A percentile compares a stretch with the other conserved stretches of the same genome.
These are phyloP conservation scores for Phrynosoma blainvillii DNA, from an alignment of 2,113 vertebrate species.

Conservation along the genomic window DNA sequence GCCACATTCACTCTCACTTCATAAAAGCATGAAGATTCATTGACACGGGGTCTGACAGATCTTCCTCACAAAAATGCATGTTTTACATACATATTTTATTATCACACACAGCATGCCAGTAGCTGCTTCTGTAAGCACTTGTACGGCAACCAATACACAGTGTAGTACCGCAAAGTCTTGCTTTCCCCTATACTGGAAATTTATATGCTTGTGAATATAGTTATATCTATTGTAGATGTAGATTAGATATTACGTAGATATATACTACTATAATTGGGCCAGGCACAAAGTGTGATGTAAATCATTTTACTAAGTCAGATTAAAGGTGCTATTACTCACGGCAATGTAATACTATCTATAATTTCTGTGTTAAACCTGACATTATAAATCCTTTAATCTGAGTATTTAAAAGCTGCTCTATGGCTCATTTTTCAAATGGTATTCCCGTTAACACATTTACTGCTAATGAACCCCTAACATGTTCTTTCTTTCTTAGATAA, in stretches of 20 bases:
- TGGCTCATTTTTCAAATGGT: conserved; percentile 91
- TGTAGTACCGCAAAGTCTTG: background rate
- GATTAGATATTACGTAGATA: conserved; percentile 32
- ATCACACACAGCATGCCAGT: accelerated
- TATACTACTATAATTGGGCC: conserved; percentile 61
- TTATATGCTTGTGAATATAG: conserved; percentile 31
- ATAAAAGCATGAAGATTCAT: background rate
- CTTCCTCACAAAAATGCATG: background rate
- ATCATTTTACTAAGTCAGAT: conserved; percentile 82
- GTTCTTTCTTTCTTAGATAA: conserved; percentile 89
- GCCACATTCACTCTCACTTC: background rate
- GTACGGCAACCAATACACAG: conserved; percentile 5
- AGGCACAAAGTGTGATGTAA: conserved; percentile 68
- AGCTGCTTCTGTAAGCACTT: conserved; percentile 3
- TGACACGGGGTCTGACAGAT: background rate
- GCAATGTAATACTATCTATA: conserved; percentile 82
- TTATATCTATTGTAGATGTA: conserved; percentile 19
- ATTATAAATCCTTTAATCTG: conserved; percentile 98
- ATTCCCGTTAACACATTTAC: conserved; percentile 88
- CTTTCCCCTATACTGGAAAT: conserved; percentile 3
- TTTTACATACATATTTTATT: conserved; percentile 8
- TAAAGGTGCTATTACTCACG: conserved; percentile 84
- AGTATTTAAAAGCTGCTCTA: conserved; percentile 88
- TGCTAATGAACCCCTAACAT: conserved; percentile 87
- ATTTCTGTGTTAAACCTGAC: conserved; percentile 94